Percentiles rank a stretch among this genome's conserved stretches.
Conservation (phyloP, 2,888 invertebrate species). For the Lottia scabra region DNA sequence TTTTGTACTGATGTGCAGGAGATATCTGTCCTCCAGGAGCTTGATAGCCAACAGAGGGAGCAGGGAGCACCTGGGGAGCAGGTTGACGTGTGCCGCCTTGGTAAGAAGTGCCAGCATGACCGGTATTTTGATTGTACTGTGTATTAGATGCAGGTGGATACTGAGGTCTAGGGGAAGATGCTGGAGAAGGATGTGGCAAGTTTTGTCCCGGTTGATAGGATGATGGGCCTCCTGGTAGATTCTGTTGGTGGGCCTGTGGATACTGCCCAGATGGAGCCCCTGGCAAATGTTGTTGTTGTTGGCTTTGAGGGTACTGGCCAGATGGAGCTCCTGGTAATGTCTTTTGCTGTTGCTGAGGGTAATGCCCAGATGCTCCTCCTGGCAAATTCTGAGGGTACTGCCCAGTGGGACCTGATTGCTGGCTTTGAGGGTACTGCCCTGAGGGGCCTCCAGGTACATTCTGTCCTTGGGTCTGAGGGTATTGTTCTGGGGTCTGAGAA, state of each 20-base stretch:
- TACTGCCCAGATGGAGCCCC: conserved; percentile 15
- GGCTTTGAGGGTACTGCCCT: background rate
- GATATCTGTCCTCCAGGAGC: too few species aligned
- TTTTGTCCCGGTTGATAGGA: conserved; percentile 22
- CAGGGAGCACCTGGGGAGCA: too few species aligned
- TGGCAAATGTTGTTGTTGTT: conserved; percentile 7
- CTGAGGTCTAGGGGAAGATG: background rate
- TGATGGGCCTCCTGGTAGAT: conserved; percentile 12
- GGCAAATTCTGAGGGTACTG: background rate
- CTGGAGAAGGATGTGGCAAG: conserved; percentile 16
- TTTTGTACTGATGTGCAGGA: too few species aligned
- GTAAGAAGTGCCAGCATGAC: background rate
- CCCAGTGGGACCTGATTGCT: conserved; percentile 9
- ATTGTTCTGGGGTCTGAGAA: background rate
- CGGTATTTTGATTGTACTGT: background rate
- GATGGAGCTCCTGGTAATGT: conserved; percentile 12
- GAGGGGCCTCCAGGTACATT: background rate
- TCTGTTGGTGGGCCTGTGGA: conserved; percentile 9
- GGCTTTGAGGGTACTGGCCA: conserved; percentile 7
- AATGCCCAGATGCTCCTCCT: background rate
- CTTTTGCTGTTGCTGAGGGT: conserved; percentile 13
- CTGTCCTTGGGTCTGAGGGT: background rate
- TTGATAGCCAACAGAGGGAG: too few species aligned
- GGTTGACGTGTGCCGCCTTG: background rate
- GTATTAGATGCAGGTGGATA: conserved; percentile 1